Percentiles rank a stretch among this genome's conserved stretches.
phyloP scores from a whole-genome alignment of 2,888 invertebrate species.

The Eristalis arbustorum region DNA sequence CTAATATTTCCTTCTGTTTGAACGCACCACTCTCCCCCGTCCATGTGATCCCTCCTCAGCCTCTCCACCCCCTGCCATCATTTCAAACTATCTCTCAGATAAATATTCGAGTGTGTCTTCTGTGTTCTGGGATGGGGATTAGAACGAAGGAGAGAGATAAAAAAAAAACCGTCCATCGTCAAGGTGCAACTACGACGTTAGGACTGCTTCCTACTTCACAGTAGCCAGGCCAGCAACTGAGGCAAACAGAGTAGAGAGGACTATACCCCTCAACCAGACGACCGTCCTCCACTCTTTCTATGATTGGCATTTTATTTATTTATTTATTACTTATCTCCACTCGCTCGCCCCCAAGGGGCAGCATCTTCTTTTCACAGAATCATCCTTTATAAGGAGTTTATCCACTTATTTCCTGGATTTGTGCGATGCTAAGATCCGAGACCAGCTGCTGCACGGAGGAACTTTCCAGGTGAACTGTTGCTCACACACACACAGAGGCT shows the following conservation, averaged over 20 bases:
- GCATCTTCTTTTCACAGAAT: slow-evolving; percentile 34
- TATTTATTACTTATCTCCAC: slow-evolving; percentile 34
- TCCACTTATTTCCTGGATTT: slow-evolving; percentile 67
- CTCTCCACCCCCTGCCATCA: not conserved
- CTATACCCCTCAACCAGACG: too few relatives aligned
- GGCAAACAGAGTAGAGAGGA: not conserved
- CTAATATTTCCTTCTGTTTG: slow-evolving; percentile 27
- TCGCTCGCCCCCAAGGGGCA: not conserved
- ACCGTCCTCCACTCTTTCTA: slow-evolving; percentile 18
- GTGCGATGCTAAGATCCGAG: not conserved
- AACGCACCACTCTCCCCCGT: not conserved
- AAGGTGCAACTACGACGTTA: not conserved
- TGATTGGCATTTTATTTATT: slow-evolving; percentile 69
- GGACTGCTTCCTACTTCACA: not conserved
- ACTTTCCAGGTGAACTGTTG: slow-evolving; percentile 35
- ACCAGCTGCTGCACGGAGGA: not conserved
- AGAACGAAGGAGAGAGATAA: slow-evolving; percentile 1
- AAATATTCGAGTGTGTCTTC: slow-evolving; percentile 50
- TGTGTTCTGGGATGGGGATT: not conserved
- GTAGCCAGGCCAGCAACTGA: not conserved
- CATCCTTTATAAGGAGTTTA: slow-evolving; percentile 63
- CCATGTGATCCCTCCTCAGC: not conserved
- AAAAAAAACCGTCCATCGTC: not conserved
- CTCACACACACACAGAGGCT: not conserved
- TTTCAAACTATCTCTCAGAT: slow-evolving; percentile 60